Evolutionary conservation across 2,888 invertebrate genomes (phyloP).

Genomic region (Ormyrus pomaceus): DNA sequence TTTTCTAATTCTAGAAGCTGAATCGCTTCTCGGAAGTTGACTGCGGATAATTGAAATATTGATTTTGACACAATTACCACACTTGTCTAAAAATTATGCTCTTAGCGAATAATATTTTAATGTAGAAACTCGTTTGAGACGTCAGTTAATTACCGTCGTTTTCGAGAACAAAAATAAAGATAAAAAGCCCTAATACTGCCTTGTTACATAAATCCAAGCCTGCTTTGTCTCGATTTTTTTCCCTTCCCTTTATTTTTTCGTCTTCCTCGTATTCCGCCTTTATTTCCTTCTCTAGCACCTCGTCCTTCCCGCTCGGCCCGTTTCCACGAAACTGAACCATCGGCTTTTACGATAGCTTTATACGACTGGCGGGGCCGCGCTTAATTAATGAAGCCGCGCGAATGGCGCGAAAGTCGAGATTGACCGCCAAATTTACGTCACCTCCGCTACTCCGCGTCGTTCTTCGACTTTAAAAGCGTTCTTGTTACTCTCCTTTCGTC

Average conservation of each 20-base stretch:
- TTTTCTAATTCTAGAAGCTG: too few species aligned
- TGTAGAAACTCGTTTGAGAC: too few species aligned
- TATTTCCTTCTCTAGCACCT: slow-evolving; percentile 44
- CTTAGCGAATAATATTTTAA: too few species aligned
- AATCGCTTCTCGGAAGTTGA: too few species aligned
- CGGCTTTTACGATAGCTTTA: slow-evolving; percentile 63
- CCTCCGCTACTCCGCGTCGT: slow-evolving; percentile 30
- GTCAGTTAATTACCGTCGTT: too few species aligned
- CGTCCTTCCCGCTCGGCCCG: slow-evolving; percentile 46
- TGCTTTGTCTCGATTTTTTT: slow-evolving; percentile 11
- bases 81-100: too few species aligned
- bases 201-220: slow-evolving; percentile 16
- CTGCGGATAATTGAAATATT: too few species aligned
- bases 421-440: slow-evolving; percentile 55
- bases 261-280: slow-evolving; percentile 22
- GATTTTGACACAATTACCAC: too few species aligned
- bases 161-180: too few species aligned
- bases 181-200: neutral
- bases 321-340: slow-evolving; percentile 63
- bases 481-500: neutral
- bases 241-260: slow-evolving; percentile 7
- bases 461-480: slow-evolving; percentile 2
- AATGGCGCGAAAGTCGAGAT: slow-evolving; percentile 53
- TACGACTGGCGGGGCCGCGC: slow-evolving; percentile 53
- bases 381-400: slow-evolving; percentile 65